Evolutionary conservation across 2,888 invertebrate species (phyloP), one percentile per base, ranked within the genome.

Genomic region (Sarcophaga rosellei): DNA sequence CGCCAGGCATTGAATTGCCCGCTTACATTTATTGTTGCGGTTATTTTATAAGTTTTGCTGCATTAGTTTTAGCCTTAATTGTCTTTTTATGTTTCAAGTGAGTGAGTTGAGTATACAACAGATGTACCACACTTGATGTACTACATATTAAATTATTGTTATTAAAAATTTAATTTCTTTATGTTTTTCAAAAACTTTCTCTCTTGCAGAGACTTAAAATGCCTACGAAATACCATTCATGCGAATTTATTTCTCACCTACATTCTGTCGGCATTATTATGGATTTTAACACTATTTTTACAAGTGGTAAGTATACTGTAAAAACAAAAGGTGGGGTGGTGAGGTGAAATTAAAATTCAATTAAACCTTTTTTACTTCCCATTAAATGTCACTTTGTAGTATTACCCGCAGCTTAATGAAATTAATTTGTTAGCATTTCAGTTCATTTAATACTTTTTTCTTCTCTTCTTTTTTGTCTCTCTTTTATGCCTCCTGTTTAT

Each of bases 181-280:
- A 17, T 25, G 15, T 63, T 35, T 45, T 69, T 15, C 4, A 8
- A 12, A 53, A 53, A 5, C 6, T 62, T n/a, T 79, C 23, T 59
- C 21, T 90, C 89, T 93, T 65, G 59, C 62, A 99, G 98, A 93
- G 98, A 98, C 93, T 95, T 99, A 83, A 95, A 97, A 92, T 98
- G 98, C 94, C 94, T 98, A 88, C 94, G 98, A 87, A 99, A 99
- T 92, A 97, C 96, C 88, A 98, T 99, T 90, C 99, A 99, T 93
- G 97, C 97, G 89, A 98, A 99, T 94, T 95, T 99, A 89, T 98
- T 99, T 95, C 95, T 97, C 90, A 98, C 98, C 1, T 98, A 98
- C 92, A 96, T 98, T 89, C 94, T 98, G 88, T 96, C 97, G 62
- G 97, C 97, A 88, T 95, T 97, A 89, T 95, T 97, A 93, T 99